A percentile compares a stretch with the other conserved stretches of the same genome.
Conservation (phyloP, 92 coral and sea anemone species). For the Porites cylindrica region DNA sequence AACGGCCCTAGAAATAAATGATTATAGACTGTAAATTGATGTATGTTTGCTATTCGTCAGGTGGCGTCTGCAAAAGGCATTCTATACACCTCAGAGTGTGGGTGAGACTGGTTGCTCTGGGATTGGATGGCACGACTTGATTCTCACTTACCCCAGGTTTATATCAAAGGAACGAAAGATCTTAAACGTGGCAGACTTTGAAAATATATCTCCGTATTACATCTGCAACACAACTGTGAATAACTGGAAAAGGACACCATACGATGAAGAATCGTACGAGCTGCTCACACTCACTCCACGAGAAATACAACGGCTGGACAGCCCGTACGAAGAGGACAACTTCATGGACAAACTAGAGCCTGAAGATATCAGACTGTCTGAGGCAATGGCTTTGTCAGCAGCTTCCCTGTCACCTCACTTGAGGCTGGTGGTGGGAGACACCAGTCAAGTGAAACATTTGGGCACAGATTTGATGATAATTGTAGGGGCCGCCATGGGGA, state of each 20-base stretch:
- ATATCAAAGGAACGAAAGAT: neutral
- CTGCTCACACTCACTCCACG: slow-evolving; percentile 25
- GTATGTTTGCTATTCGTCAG: neutral
- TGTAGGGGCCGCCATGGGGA: slow-evolving; percentile 15
- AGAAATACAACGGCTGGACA: slow-evolving; percentile 22
- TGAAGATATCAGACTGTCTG: slow-evolving; percentile 3
- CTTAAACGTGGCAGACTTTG: slow-evolving; percentile 50
- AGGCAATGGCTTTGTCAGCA: slow-evolving; percentile 34
- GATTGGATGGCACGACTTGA: slow-evolving; percentile 47
- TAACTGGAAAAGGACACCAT: slow-evolving; percentile 48
- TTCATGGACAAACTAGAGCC: slow-evolving; percentile 21
- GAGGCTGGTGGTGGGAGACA: slow-evolving; percentile 2
- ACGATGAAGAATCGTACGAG: slow-evolving; percentile 8
- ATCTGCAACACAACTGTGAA: slow-evolving; percentile 66
- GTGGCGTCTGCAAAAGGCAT: slow-evolving; percentile 67
- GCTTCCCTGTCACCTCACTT: slow-evolving; percentile 23
- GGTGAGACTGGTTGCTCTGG: slow-evolving; percentile 69
- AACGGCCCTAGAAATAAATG: too few species aligned
- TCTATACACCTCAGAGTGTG: slow-evolving; percentile 59
- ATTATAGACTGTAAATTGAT: too few species aligned
- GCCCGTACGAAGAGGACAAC: slow-evolving; percentile 35
- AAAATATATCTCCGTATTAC: slow-evolving; percentile 58
- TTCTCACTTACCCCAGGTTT: slow-evolving; percentile 4
- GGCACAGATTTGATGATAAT: slow-evolving; percentile 17
- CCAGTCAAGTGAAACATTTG: neutral